Evolutionary conservation across 2,797 vertebrate species (phyloP), one percentile per base, ranked within the genome.

Genomic region (Mus minutoides): DNA sequence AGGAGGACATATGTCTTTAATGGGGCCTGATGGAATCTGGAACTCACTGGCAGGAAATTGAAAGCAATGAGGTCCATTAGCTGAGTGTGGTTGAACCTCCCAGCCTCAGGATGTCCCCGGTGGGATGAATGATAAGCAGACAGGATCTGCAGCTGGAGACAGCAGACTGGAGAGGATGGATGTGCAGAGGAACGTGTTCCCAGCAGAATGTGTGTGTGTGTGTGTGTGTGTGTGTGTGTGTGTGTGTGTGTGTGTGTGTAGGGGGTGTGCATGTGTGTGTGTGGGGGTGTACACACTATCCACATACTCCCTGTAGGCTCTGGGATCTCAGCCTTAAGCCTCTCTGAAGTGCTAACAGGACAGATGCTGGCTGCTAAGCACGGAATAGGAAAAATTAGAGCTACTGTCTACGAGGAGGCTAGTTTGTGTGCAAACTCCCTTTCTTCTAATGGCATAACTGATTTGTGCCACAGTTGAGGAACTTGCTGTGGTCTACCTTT

Each of bases 351-450:
- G 21, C 37, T 37, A 24, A 80, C 62, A 69, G n/a, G 11, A 21
- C 9, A 31, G 34, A 54, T 8, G 62, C 6, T 8, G 29, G 52
- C 62, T 58, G 13, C 52, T 73, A n/a, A 22, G 16, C n/a, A 62
- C 22, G 26, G n/a, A 71, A 22, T 26, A n/a, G 64, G 49, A 52
- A 31, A n/a, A 60, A 31, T 43, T 46, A 52, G 16, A 11, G 31
- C 58, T 40, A 24, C 2, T 10, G 12, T n/a, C 21, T 8, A 37
- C 8, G 46, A 86, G 34, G 13, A 49, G 19, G 6, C 37, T 56
- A 37, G 62, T 14, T 22, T 24, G 12, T 62, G 31, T 2, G 31
- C 49, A 13, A 12, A 40, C 0, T 0, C 58, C 31, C 5, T 3
- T 29, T 5, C 78, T 6, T n/a, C 4, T 17, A 4, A 21, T 21